Evolutionary conservation across 2,888 invertebrate genomes (phyloP), one percentile per base, ranked within the genome.

Genomic region (Oxycera nigricornis): DNA sequence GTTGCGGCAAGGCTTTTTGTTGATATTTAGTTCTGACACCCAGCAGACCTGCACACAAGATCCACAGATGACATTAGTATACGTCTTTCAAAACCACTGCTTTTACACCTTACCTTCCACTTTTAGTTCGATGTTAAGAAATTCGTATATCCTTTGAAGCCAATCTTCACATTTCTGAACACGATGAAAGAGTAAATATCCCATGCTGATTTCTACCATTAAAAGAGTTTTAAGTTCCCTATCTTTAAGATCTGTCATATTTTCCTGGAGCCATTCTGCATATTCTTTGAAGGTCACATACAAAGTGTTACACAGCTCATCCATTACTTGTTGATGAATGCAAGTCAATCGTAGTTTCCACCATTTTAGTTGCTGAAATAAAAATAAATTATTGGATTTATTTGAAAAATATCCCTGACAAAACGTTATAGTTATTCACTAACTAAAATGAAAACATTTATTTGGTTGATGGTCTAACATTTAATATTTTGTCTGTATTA

Each of bases 21-120:
- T 99, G 98, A 82, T 91, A 96, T 80, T 92, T 92, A 7, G 98
- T 98, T 77, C 98, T 89, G 82, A 94, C 93, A 0, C 98, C 98
- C 78, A 98, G 85, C 39, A 92, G 50, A 26, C 81, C 81, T 81
- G 14, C n/a, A n/a, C n/a, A n/a, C n/a, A n/a, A n/a, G n/a, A n/a
- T n/a, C n/a, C 4, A 14, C 39, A 17, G 3, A 28, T 72, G 90
- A n/a, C n/a, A n/a, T n/a, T n/a, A n/a, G n/a, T n/a, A n/a, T n/a
- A n/a, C n/a, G n/a, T n/a, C n/a, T n/a, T n/a, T 70, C 73, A 72
- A 57, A 46, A 24, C n/a, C n/a, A 11, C 9, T 26, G 11, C 20
- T 11, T n/a, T n/a, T 28, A 28, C 28, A 61, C n/a, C 61, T 70
- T 75, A 90, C 92, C 93, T 83, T 89, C 90, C 2, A 96, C 87